These are phyloP conservation scores for Napeogenes inachia DNA, from an alignment of 2,888 invertebrate genomes.

Conservation along the genomic window DNA sequence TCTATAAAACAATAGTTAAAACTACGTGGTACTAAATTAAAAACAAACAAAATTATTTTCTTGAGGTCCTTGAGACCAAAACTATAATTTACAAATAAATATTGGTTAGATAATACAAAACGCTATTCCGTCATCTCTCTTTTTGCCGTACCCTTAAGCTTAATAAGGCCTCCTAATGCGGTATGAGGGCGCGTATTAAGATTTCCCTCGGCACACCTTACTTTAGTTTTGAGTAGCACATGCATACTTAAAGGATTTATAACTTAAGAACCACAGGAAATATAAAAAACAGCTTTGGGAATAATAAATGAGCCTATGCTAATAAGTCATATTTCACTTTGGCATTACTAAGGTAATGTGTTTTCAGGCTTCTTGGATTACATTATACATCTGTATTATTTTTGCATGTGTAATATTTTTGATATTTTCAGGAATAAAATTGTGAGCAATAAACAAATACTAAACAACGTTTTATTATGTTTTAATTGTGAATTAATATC, in stretches of 20 bases:
- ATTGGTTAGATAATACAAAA: neutral
- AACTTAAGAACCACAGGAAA: conserved; percentile 6
- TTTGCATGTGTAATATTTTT: too few relatives aligned
- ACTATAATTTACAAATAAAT: too few relatives aligned
- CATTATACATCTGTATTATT: too few relatives aligned
- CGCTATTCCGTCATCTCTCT: conserved; percentile 6
- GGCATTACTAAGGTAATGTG: neutral
- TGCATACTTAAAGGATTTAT: conserved; percentile 22
- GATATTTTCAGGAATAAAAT: too few relatives aligned
- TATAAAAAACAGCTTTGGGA: conserved; percentile 6
- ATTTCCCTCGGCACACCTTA: conserved; percentile 24
- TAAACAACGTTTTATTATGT: too few relatives aligned
- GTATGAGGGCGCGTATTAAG: conserved; percentile 23
- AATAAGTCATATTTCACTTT: neutral
- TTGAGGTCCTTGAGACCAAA: too few relatives aligned
- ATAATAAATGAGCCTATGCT: conserved; percentile 6
- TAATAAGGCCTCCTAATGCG: conserved; percentile 26
- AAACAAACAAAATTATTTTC: too few relatives aligned
- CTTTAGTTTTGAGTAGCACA: conserved; percentile 20
- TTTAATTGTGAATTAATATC: too few relatives aligned
- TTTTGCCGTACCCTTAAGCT: conserved; percentile 11
- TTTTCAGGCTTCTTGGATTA: neutral
- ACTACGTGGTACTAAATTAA: too few relatives aligned
- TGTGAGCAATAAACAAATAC: too few relatives aligned
- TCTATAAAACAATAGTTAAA: too few relatives aligned